These are phyloP conservation scores for Formica selysi DNA, from an alignment of 1,140 invertebrate species.

Conservation along the genomic window DNA sequence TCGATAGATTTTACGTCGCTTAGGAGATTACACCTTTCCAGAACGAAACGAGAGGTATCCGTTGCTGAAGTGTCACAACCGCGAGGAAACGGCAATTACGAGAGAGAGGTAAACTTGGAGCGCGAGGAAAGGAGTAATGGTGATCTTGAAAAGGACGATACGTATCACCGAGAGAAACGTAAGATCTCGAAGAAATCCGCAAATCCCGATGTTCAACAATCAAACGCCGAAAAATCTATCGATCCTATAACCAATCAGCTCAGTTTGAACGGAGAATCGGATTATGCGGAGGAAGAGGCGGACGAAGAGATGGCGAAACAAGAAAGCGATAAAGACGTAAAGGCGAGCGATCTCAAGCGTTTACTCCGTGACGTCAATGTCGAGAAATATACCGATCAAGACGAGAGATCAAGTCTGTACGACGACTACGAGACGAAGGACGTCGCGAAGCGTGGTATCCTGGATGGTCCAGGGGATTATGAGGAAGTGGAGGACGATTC, in stretches of 20 bases:
- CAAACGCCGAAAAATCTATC: not conserved
- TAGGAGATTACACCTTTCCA: not conserved
- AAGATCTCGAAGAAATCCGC: not conserved
- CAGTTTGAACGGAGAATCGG: not conserved
- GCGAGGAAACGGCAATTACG: not conserved
- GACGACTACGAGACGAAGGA: constrained; percentile 72
- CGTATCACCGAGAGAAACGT: not conserved
- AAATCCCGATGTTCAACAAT: not conserved
- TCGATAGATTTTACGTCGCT: no score
- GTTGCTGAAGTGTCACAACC: not conserved
- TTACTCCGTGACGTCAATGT: not conserved
- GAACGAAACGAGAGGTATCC: constrained; percentile 26
- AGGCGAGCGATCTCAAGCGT: constrained; percentile 12
- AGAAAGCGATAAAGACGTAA: constrained; percentile 21
- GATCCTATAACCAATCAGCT: not conserved
- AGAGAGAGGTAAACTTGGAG: not conserved
- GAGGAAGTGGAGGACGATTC: constrained; percentile 62
- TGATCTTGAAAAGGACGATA: not conserved
- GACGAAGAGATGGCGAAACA: constrained; percentile 34
- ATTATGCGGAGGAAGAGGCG: constrained; percentile 55
- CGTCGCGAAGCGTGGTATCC: constrained; percentile 68
- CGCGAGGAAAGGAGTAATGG: not conserved
- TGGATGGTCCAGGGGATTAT: constrained; percentile 66
- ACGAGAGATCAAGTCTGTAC: constrained; percentile 62
- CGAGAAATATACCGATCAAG: constrained; percentile 59